phyloP scores from a whole-genome alignment of 2,113 vertebrate species.

The Columba livia region DNA sequence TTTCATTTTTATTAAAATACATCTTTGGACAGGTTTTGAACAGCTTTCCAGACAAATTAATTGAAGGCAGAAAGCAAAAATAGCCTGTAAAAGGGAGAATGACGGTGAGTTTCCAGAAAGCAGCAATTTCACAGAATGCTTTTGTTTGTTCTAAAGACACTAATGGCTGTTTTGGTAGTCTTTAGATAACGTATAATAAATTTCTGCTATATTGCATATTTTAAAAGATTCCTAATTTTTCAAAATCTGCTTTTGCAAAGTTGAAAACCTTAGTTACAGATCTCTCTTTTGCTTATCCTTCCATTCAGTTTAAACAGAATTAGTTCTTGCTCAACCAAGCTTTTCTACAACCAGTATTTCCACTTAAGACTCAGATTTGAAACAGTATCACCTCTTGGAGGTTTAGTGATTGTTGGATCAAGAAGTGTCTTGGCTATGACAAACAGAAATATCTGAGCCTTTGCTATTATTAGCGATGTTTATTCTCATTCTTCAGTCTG shows the following conservation, averaged over 20 bases:
- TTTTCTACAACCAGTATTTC: neutral
- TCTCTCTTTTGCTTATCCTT: neutral
- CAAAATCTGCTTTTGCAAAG: neutral
- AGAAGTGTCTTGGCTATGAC: neutral
- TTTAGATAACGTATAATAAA: neutral
- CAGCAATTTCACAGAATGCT: neutral
- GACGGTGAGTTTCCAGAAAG: neutral
- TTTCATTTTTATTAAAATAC: neutral
- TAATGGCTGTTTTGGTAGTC: constrained; percentile 9
- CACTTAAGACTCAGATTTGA: neutral
- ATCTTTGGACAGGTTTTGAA: neutral
- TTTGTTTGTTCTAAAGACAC: constrained; percentile 10
- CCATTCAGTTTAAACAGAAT: constrained; percentile 8
- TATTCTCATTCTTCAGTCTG: neutral
- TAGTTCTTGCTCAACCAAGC: neutral
- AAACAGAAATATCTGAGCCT: constrained; percentile 12
- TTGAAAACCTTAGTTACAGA: neutral
- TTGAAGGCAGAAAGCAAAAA: constrained; percentile 23
- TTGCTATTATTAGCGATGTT: neutral
- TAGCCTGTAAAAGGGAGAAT: neutral
- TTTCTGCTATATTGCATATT: neutral
- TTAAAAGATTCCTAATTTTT: constrained; percentile 26
- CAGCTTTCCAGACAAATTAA: constrained; percentile 16
- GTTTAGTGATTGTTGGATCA: constrained; percentile 24
- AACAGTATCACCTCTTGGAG: neutral